These are phyloP conservation scores for Andrena cerasifolii DNA, from an alignment of 1,140 invertebrate species.

Conservation along the genomic window DNA sequence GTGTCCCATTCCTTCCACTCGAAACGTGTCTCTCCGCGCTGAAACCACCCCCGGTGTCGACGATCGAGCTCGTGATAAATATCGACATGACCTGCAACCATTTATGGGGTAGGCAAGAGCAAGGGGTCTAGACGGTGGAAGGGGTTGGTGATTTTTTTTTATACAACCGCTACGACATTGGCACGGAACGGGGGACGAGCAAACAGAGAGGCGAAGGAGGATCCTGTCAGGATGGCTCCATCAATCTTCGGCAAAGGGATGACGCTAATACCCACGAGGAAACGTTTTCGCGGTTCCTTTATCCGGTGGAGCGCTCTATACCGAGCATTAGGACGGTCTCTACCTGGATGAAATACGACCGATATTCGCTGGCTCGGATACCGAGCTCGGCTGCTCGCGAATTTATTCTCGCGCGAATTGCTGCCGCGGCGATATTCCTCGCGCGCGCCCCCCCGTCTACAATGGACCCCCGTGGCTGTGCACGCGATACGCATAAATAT, in stretches of 20 bases:
- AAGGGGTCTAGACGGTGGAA: not conserved
- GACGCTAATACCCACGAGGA: constrained; percentile 76
- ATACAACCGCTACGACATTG: constrained; percentile 27
- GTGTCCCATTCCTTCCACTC: not conserved
- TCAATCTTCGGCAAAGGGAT: constrained; percentile 79
- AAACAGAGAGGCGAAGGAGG: constrained; percentile 35
- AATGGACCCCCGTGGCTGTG: not conserved
- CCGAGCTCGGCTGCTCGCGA: constrained; percentile 13
- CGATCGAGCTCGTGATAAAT: constrained; percentile 53
- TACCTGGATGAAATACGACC: constrained; percentile 62
- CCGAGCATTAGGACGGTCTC: constrained; percentile 61
- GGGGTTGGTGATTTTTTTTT: constrained; percentile 53
- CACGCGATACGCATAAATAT: not conserved
- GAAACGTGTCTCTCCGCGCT: not conserved
- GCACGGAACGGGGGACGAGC: constrained; percentile 21
- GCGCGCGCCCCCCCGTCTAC: not conserved
- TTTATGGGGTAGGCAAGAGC: constrained; percentile 29
- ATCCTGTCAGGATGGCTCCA: constrained; percentile 73
- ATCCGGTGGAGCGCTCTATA: constrained; percentile 55
- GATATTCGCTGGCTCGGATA: constrained; percentile 33
- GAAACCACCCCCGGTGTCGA: not conserved
- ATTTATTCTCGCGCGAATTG: constrained; percentile 50
- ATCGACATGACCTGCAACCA: constrained; percentile 51
- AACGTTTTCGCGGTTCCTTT: constrained; percentile 69
- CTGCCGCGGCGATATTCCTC: not conserved